These are phyloP conservation scores for Halocynthia roretzi DNA, from an alignment of 23 tunicate species.

Conservation along the genomic window DNA sequence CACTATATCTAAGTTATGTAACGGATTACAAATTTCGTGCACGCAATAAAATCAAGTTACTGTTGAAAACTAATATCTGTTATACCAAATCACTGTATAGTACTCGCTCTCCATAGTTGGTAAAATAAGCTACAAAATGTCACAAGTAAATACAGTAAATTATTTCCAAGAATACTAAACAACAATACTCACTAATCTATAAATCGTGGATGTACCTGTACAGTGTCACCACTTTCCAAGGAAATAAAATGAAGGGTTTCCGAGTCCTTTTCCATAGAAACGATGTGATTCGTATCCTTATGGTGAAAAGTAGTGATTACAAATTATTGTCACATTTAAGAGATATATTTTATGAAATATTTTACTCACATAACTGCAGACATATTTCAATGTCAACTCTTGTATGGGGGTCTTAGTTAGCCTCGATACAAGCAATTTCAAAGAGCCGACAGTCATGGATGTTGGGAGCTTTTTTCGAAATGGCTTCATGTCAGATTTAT, in stretches of 20 bases:
- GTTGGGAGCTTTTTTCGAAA: conserved; percentile 49
- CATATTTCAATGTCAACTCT: conserved; percentile 54
- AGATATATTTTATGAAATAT: too few relatives aligned
- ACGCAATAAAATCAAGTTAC: too few relatives aligned
- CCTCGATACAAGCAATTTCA: conserved; percentile 51
- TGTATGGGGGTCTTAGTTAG: conserved; percentile 55
- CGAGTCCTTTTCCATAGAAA: conserved; percentile 32
- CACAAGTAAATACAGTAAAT: too few relatives aligned
- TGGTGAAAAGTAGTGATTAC: not conserved
- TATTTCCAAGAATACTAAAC: too few relatives aligned
- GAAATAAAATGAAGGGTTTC: conserved; percentile 55
- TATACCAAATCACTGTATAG: too few relatives aligned
- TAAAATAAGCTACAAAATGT: too few relatives aligned
- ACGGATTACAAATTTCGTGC: too few relatives aligned
- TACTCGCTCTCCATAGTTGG: too few relatives aligned
- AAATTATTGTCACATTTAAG: too few relatives aligned
- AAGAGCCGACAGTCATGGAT: conserved; percentile 64
- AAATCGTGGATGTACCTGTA: conserved; percentile 1
- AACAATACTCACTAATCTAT: too few relatives aligned
- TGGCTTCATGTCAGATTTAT: conserved; percentile 47
- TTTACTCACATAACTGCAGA: conserved; percentile 55
- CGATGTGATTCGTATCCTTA: conserved; percentile 43
- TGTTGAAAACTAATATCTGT: too few relatives aligned
- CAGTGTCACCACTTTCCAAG: conserved; percentile 36
- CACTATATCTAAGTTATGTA: too few relatives aligned